Evolutionary conservation across 2,888 invertebrate species (phyloP).

Genomic region (Acrobasis suavella): DNA sequence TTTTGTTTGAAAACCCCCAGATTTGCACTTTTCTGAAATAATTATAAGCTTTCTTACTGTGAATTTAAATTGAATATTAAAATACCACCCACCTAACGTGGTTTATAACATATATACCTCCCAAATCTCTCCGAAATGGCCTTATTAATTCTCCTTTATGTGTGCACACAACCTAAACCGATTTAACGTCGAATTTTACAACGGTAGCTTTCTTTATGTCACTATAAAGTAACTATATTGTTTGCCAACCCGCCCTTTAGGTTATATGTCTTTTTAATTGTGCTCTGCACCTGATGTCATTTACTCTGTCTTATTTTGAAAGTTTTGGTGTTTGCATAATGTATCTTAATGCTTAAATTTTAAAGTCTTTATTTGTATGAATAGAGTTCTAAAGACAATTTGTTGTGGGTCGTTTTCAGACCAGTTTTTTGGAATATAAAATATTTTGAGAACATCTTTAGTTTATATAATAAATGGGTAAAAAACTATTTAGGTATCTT

Average conservation of each 20-base stretch:
- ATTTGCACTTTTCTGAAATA: no score
- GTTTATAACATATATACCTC: constrained; percentile 45
- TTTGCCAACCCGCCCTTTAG: constrained; percentile 20
- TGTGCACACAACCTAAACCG: constrained; percentile 67
- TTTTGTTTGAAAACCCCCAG: no score
- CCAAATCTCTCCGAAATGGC: constrained; percentile 70
- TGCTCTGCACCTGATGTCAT: constrained; percentile 48
- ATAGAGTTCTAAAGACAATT: no score
- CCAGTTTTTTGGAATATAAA: no score
- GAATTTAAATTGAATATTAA: no score
- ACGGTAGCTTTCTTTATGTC: constrained; percentile 75
- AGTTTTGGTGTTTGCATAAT: not conserved
- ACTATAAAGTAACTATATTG: constrained; percentile 61
- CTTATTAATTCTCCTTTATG: constrained; percentile 80
- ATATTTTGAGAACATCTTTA: no score
- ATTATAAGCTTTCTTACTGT: no score
- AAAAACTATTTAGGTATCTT: no score
- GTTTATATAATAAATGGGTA: no score
- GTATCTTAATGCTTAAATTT: not conserved
- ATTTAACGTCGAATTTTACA: constrained; percentile 69
- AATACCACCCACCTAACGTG: no score
- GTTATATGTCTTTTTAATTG: constrained; percentile 23
- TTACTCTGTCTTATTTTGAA: constrained; percentile 32
- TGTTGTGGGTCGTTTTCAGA: no score
- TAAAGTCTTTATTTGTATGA: not conserved